Conservation (phyloP, 2,888 invertebrate species). For the Plebejus argus region DNA sequence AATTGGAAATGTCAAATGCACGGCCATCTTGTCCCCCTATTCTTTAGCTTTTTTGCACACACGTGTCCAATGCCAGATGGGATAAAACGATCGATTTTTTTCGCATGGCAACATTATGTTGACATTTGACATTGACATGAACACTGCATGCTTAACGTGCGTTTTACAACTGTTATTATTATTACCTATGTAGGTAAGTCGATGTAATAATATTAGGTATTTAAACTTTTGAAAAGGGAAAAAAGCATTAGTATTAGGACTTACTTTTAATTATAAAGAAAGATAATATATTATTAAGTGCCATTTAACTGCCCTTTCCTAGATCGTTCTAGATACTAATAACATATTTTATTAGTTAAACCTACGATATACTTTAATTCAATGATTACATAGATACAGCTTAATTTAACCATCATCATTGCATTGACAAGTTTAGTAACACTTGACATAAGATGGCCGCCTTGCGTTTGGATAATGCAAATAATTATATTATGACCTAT, state of each 20-base stretch:
- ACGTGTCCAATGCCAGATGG: conserved; percentile 77
- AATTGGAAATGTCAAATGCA: conserved; percentile 81
- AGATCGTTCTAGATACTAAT: too few species aligned
- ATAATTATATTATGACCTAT: conserved; percentile 64
- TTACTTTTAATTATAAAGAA: too few species aligned
- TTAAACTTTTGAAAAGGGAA: background rate
- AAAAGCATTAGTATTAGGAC: background rate
- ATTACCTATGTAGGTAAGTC: too few species aligned
- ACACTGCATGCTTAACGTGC: conserved; percentile 51
- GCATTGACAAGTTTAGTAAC: conserved; percentile 51
- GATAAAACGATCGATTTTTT: conserved; percentile 56
- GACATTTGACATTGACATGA: conserved; percentile 56
- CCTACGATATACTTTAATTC: too few species aligned
- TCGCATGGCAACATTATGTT: conserved; percentile 54
- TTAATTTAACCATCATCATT: conserved; percentile 37
- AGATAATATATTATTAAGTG: too few species aligned
- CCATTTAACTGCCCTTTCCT: too few species aligned
- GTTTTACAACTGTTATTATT: conserved; percentile 43
- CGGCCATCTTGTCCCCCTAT: conserved; percentile 71
- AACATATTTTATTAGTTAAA: too few species aligned
- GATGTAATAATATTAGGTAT: background rate
- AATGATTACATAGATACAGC: background rate
- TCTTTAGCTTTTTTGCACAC: conserved; percentile 68
- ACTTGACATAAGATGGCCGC: conserved; percentile 55
- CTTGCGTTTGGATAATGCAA: conserved; percentile 62